phyloP scores from a whole-genome alignment of 2,888 invertebrate genomes.

The Gryllus longicercus region DNA sequence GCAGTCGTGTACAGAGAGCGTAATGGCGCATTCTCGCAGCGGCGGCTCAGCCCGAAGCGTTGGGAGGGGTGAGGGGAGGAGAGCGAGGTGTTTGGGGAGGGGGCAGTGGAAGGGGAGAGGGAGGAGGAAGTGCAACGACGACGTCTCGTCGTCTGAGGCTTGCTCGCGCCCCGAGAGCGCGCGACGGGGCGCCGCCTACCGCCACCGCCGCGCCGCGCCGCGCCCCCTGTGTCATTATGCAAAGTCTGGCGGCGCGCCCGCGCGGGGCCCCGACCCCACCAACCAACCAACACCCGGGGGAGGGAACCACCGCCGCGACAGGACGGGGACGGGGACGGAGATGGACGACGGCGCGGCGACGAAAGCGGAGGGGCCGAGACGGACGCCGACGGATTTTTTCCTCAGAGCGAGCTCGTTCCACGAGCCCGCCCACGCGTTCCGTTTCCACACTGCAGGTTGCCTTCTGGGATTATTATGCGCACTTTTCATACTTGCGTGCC shows the following conservation, averaged over 20 bases:
- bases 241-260: background rate
- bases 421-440: background rate
- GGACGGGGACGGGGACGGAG: background rate
- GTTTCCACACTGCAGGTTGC: background rate
- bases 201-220: background rate
- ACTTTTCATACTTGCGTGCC: no score
- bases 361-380: background rate
- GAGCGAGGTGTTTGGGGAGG: background rate
- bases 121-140: background rate
- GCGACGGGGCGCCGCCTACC: no score
- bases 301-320: background rate
- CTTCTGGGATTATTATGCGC: no score
- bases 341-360: background rate
- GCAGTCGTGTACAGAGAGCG: no score
- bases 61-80: no score
- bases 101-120: background rate
- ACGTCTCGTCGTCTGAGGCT: background rate
- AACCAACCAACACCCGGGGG: background rate
- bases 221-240: slow-evolving; percentile 5
- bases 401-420: background rate
- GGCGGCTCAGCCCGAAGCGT: no score
- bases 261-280: background rate
- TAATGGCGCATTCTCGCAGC: no score
- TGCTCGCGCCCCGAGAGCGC: no score
- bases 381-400: background rate